Evolutionary conservation across 2,113 vertebrate genomes (phyloP), one percentile per base, ranked within the genome.

Genomic region (Cryptotis parvus): DNA sequence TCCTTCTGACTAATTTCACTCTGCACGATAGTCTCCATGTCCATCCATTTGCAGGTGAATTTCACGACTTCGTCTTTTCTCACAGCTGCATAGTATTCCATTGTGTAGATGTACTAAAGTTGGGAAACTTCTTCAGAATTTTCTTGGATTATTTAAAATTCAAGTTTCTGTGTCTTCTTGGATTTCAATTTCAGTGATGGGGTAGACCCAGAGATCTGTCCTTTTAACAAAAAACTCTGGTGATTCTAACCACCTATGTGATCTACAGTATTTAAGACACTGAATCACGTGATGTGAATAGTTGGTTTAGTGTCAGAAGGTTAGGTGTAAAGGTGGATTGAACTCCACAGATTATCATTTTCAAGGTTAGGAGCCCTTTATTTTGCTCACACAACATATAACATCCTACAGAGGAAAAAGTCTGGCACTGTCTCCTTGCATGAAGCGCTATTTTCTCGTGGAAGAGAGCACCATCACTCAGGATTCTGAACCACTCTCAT

Each of bases 131-230:
- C 52, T 45, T 37, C 79, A 68, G 33, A 78, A 61, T 93, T 73
- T 84, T 37, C 39, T 66, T 91, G 39, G 35, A 70, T 75, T 27
- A 82, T 43, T 75, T 74, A 81, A 86, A 94, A 80, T 74, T 78
- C 61, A 33, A 45, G 61, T 77, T 65, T 18, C 45, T 72, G 16
- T 5, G 4, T 81, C 15, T 77, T 77, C n/a, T 5, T 72, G 16
- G 3, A 61, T 35, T 72, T 73, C 26, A 3, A 15, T 41, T 63
- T 33, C 41, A 70, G 9, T 61, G 49, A 70, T 31, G 5, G 61
- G 18, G 14, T 68, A 9, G 37, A 24, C 39, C n/a, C 31, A 18
- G 35, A 1, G 37, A 45, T 72, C 58, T 55, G 1, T 8, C 37
- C 52, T 82, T 80, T 69, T 33, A 85, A 80, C 74, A 61, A 45